phyloP scores from a whole-genome alignment of 2,888 invertebrate species.

The Ochropleura leucogaster region DNA sequence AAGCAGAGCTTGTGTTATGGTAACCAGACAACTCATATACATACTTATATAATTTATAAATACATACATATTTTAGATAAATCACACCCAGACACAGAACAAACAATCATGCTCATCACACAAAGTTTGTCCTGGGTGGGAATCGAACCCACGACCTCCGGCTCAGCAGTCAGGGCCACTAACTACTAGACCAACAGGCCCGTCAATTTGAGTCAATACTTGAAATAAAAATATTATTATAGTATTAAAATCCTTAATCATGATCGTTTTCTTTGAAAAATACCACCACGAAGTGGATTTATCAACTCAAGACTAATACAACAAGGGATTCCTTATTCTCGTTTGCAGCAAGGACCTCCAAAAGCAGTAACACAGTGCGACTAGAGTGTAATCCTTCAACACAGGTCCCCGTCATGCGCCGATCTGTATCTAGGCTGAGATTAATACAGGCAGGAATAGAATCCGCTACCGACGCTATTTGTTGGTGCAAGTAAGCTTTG shows the following conservation, averaged over 20 bases:
- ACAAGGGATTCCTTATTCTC: not conserved
- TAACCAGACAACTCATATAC: no score
- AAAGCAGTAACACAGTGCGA: constrained; percentile 34
- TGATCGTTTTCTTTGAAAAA: not conserved
- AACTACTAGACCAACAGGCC: no score
- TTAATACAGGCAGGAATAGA: constrained; percentile 48
- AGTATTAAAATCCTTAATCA: not conserved
- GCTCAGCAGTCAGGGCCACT: no score
- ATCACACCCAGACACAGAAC: no score
- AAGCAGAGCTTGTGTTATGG: no score
- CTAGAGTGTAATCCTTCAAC: constrained; percentile 58
- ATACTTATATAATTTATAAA: no score
- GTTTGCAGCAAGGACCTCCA: not conserved
- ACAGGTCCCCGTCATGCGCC: constrained; percentile 53
- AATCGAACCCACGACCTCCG: no score
- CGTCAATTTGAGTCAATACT: no score
- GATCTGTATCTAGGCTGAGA: constrained; percentile 50
- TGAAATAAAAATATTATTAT: no score
- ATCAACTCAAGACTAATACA: not conserved
- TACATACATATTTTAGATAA: no score
- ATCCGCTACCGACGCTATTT: constrained; percentile 22
- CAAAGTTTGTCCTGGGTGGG: no score
- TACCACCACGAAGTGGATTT: not conserved
- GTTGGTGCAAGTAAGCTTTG: constrained; percentile 45
- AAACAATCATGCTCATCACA: no score